Conservation (phyloP, 2,113 vertebrate genomes). For the Thoracochromis brauschi region DNA sequence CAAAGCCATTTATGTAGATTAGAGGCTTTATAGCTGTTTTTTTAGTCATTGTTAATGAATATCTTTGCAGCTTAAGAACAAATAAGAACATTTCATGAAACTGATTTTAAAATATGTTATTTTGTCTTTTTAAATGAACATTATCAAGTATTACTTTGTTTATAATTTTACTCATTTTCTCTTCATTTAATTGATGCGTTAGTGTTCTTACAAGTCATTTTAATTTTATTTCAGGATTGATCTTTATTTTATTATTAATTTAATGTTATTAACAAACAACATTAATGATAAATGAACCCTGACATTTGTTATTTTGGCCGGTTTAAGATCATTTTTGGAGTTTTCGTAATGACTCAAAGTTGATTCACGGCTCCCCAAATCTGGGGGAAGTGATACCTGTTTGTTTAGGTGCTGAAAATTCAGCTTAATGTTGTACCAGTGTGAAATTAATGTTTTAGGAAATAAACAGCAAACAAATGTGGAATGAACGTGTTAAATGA, state of each 20-base stretch:
- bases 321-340: rapidly evolving
- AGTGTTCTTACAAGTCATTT: rapidly evolving
- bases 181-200: neutral
- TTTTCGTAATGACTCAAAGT: rapidly evolving
- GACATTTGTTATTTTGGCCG: neutral
- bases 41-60: neutral
- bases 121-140: neutral
- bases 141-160: neutral
- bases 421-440: neutral
- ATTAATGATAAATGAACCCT: neutral
- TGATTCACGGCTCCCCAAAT: rapidly evolving
- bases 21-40: neutral
- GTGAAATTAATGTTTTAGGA: neutral
- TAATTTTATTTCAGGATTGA: neutral
- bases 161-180: neutral
- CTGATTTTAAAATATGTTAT: neutral
- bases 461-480: neutral
- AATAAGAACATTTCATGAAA: neutral
- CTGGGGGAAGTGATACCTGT: rapidly evolving
- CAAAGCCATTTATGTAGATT: neutral
- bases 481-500: neutral
- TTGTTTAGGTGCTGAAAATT: rapidly evolving
- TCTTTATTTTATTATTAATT: neutral
- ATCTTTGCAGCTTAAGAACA: neutral
- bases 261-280: neutral